These are phyloP conservation scores for Halichoerus grypus DNA, from an alignment of 2,113 vertebrate genomes.

Conservation along the genomic window DNA sequence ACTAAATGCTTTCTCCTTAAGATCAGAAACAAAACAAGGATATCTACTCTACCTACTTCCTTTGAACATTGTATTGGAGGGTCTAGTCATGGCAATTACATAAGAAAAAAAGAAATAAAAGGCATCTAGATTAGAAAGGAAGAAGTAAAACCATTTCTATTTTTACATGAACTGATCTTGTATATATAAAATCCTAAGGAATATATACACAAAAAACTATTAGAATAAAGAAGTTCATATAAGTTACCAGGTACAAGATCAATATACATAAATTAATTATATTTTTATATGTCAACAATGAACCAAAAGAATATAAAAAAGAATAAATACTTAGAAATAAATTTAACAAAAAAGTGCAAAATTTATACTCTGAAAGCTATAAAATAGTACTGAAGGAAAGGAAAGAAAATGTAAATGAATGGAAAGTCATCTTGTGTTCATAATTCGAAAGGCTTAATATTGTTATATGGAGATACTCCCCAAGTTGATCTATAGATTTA, in stretches of 20 bases:
- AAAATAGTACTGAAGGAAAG: not conserved
- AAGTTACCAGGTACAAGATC: not conserved
- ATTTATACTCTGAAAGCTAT: not conserved
- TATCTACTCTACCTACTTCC: not conserved
- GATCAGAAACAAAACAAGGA: not conserved
- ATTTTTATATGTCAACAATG: not conserved
- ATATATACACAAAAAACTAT: not conserved
- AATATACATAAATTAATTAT: not conserved
- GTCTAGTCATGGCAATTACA: not conserved
- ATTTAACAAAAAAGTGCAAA: not conserved
- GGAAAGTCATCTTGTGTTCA: not conserved
- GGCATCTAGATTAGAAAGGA: not conserved
- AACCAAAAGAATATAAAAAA: not conserved
- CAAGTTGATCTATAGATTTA: not conserved
- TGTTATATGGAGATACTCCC: not conserved
- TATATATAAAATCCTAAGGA: not conserved
- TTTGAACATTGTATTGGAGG: not conserved
- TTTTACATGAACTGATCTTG: not conserved
- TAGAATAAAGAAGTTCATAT: not conserved
- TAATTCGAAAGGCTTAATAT: not conserved
- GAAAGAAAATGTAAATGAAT: not conserved
- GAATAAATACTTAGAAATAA: not conserved
- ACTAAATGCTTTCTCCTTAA: not conserved
- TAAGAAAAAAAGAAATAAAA: not conserved
- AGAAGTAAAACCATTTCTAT: not conserved